Base-by-base conservation (phyloP, 2,797 vertebrate species). In the Trematomus bernacchii region DNA sequence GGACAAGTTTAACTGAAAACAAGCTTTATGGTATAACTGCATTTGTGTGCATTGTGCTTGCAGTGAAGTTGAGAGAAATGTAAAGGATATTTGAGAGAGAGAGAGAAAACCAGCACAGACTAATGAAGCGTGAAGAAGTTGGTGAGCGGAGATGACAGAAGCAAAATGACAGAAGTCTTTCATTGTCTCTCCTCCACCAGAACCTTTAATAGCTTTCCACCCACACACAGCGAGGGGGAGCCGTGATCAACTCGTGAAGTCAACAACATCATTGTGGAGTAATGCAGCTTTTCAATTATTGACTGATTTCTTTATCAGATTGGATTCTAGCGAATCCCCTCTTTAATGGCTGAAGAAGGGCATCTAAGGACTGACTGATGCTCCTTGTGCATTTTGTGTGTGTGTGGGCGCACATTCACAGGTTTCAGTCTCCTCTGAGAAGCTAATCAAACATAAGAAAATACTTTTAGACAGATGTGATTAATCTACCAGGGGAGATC, bases 401-500 rank as follows among this genome's bases (percentile, higher is more conserved):
- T 59, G 58, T 64, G 44, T 27, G 27, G 27, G 27, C 27, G 4
- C 27, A 27, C n/a, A 11, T 30, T 52, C 19, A 15, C 70, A 48
- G 70, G 47, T 80, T 80, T 27, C 27, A 5, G 27, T 27, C 27
- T 63, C 58, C 48, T 62, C 18, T 1, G 40, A 73, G 52, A 71
- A 15, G 50, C 58, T 72, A 48, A 73, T 80, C 51, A 77, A 54
- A 71, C 59, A 71, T 73, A 71, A 70, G 4, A 27, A 81, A 66
- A 59, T 2, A 40, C 76, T 76, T 62, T 67, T 54, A 82, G 70
- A 79, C 87, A 58, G 83, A 74, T 71, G 53, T 66, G 75, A 87
- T 92, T 87, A 85, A 85, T 91, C 77, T 75, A 71, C 59, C 78
- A 71, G 76, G 33, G 33, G 68, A 87, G 71, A 86, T 83, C 71